Evolutionary conservation across 2,888 invertebrate genomes (phyloP).

Genomic region (Gymnoscelis rufifasciata): DNA sequence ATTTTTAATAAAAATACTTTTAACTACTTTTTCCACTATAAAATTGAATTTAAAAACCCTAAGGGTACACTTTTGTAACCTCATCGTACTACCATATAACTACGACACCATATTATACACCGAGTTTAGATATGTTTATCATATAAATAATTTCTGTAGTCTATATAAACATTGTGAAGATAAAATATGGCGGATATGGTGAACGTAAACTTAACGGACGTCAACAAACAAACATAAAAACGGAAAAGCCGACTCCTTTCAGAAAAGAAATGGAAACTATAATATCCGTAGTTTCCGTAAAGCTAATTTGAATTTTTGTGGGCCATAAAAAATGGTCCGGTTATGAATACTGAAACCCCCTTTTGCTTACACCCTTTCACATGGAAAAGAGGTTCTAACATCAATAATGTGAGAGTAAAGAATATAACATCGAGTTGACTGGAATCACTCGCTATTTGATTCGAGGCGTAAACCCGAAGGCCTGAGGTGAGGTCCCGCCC

Average conservation of each 20-base stretch:
- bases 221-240: neutral
- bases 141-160: too few species aligned
- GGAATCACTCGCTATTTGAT: conserved; percentile 21
- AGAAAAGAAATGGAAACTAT: conserved; percentile 11
- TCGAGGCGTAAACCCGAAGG: conserved; percentile 17
- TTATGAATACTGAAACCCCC: conserved; percentile 14
- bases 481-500: conserved; percentile 13
- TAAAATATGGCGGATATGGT: neutral
- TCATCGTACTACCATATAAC: too few species aligned
- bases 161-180: too few species aligned
- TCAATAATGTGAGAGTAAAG: conserved; percentile 22
- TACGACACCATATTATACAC: too few species aligned
- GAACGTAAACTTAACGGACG: neutral
- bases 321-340: conserved; percentile 15
- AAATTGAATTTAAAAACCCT: too few species aligned
- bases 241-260: neutral
- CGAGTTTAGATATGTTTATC: too few species aligned
- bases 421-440: conserved; percentile 23
- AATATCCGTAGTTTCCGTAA: conserved; percentile 11
- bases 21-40: too few species aligned
- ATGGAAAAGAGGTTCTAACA: conserved; percentile 11
- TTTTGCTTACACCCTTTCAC: conserved; percentile 5
- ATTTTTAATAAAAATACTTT: too few species aligned
- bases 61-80: too few species aligned
- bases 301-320: conserved; percentile 14